Conservation (phyloP, 1,140 invertebrate species). For the Araneus ventricosus region DNA sequence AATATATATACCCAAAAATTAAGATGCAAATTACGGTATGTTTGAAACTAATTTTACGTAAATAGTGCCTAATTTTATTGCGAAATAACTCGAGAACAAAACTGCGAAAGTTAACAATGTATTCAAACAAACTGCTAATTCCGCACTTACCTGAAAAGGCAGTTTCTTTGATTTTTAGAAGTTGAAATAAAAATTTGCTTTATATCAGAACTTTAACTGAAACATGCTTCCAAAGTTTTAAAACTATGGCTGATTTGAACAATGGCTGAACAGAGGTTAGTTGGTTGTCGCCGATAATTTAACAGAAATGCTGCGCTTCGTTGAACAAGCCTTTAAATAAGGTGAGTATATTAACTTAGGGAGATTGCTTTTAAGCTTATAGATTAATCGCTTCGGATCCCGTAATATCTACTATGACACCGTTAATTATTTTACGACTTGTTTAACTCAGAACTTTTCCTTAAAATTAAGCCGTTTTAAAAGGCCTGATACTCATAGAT, state of each 20-base stretch:
- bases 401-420: slow-evolving; percentile 8
- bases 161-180: no score
- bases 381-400: background rate
- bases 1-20: no score
- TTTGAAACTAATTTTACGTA: no score
- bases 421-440: slow-evolving; percentile 20
- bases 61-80: no score
- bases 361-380: background rate
- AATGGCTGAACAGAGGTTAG: background rate
- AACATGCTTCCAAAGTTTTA: background rate
- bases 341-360: background rate
- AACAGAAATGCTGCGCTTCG: background rate
- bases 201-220: background rate
- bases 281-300: background rate
- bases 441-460: background rate
- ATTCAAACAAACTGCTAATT: no score
- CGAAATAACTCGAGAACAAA: no score
- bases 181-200: background rate
- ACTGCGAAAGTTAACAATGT: no score
- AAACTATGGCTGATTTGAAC: background rate
- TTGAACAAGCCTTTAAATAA: slow-evolving; percentile 16
- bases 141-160: no score
- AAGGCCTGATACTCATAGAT: background rate
- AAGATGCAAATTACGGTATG: no score
- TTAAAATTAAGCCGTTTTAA: slow-evolving; percentile 1